phyloP scores from a whole-genome alignment of 2,888 invertebrate species.

The Caenorhabditis virilis region DNA sequence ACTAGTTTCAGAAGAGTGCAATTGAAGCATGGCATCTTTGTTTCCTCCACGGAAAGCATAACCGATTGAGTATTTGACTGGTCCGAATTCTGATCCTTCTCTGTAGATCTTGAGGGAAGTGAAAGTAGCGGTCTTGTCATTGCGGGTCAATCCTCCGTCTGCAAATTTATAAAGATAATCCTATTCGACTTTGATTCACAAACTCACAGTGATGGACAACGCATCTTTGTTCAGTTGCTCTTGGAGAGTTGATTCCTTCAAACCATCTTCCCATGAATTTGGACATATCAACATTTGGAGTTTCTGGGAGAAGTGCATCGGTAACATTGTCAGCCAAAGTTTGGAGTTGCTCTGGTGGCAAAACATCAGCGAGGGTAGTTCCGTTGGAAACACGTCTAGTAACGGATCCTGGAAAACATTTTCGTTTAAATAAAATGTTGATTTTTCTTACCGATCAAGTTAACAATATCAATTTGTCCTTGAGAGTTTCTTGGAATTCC shows the following conservation, averaged over 20 bases:
- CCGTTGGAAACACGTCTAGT: constrained; percentile 68
- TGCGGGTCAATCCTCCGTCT: constrained; percentile 69
- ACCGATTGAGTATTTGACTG: constrained; percentile 68
- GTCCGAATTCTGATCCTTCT: constrained; percentile 68
- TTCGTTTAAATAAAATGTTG: not conserved
- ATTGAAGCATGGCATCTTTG: constrained; percentile 68
- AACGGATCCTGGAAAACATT: constrained; percentile 56
- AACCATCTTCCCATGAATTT: constrained; percentile 69
- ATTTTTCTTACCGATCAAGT: constrained; percentile 58
- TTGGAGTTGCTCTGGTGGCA: constrained; percentile 68
- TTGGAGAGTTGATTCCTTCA: constrained; percentile 66
- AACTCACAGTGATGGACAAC: constrained; percentile 68
- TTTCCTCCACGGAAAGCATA: constrained; percentile 69
- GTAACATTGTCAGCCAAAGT: constrained; percentile 69
- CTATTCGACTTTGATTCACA: not conserved
- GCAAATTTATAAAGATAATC: constrained; percentile 16
- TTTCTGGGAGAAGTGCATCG: constrained; percentile 67
- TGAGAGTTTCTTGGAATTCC: constrained; percentile 68
- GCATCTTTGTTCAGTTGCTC: constrained; percentile 68
- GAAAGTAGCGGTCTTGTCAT: constrained; percentile 69
- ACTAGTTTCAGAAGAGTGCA: constrained; percentile 66
- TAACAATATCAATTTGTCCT: constrained; percentile 68
- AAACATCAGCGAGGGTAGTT: constrained; percentile 67
- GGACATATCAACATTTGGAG: constrained; percentile 66
- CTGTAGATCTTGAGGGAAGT: constrained; percentile 69